Conservation (phyloP, 37 sponge, comb jelly and placozoan genomes). For the Axinella damicornis region DNA sequence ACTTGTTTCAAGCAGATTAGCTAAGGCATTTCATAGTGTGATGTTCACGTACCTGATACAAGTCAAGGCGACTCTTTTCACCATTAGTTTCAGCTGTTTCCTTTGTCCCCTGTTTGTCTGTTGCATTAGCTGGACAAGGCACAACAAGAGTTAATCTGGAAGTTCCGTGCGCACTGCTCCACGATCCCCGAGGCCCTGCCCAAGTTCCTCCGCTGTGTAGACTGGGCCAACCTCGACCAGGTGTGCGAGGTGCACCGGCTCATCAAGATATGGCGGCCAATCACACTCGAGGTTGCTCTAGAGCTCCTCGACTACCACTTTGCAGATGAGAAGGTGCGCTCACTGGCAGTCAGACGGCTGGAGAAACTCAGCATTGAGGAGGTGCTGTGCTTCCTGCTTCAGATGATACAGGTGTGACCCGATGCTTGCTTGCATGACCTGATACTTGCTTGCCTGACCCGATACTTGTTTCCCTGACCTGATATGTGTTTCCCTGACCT, state of each 20-base stretch:
- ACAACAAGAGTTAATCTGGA: slow-evolving; percentile 76
- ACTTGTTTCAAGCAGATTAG: too few relatives aligned
- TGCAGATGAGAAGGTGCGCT: slow-evolving; percentile 90
- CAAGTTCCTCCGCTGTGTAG: slow-evolving; percentile 81
- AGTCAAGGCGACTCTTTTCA: too few relatives aligned
- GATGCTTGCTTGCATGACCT: too few relatives aligned
- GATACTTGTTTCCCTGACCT: too few relatives aligned
- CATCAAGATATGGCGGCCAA: slow-evolving; percentile 70
- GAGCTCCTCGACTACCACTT: slow-evolving; percentile 91
- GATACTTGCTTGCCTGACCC: too few relatives aligned
- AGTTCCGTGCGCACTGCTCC: slow-evolving; percentile 63
- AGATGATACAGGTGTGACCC: slow-evolving; percentile 81
- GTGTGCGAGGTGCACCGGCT: slow-evolving; percentile 53
- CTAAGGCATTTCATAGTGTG: too few relatives aligned
- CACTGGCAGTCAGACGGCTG: slow-evolving; percentile 81
- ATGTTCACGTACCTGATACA: too few relatives aligned
- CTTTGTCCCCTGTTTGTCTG: background rate
- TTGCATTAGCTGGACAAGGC: slow-evolving; percentile 50
- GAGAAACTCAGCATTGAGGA: slow-evolving; percentile 80
- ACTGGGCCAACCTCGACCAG: slow-evolving; percentile 84
- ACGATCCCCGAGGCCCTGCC: slow-evolving; percentile 85
- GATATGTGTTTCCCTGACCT: too few relatives aligned
- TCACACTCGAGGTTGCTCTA: slow-evolving; percentile 81
- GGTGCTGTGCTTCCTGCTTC: slow-evolving; percentile 77
- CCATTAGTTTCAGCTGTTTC: too few relatives aligned